These are phyloP conservation scores for Acanthosepion pharaonis DNA, from an alignment of 2,888 invertebrate species.

Conservation along the genomic window DNA sequence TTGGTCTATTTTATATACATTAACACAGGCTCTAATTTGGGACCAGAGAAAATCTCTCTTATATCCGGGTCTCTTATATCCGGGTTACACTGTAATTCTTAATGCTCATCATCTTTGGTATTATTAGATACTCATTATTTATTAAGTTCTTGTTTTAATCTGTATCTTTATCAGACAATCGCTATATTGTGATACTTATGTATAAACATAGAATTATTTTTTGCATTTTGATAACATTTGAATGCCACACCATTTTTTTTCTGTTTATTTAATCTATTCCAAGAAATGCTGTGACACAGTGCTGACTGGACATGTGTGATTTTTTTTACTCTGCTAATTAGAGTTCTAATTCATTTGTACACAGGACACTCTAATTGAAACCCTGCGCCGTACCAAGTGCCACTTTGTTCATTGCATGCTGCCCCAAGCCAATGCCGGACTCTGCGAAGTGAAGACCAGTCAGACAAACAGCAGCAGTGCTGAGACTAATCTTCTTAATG, in stretches of 20 bases:
- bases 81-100: too few species aligned
- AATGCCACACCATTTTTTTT: background rate
- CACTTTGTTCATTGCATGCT: conserved; percentile 91
- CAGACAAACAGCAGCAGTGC: conserved; percentile 63
- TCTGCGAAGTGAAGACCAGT: conserved; percentile 76
- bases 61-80: too few species aligned
- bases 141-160: too few species aligned
- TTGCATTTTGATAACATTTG: background rate
- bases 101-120: too few species aligned
- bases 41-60: too few species aligned
- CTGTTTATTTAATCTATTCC: too few species aligned
- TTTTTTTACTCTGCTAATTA: conserved; percentile 36
- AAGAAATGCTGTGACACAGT: background rate
- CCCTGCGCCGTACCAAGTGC: conserved; percentile 87
- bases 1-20: too few species aligned
- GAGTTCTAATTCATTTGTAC: conserved; percentile 48
- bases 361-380: conserved; percentile 92
- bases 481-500: conserved; percentile 80
- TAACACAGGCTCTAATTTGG: too few species aligned
- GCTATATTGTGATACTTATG: too few species aligned
- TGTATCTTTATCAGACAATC: too few species aligned
- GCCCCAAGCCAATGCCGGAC: conserved; percentile 85
- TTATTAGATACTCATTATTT: too few species aligned
- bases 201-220: too few species aligned
- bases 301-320: background rate